phyloP scores from a whole-genome alignment of 2,113 vertebrate species.

The Antechinus flavipes region DNA sequence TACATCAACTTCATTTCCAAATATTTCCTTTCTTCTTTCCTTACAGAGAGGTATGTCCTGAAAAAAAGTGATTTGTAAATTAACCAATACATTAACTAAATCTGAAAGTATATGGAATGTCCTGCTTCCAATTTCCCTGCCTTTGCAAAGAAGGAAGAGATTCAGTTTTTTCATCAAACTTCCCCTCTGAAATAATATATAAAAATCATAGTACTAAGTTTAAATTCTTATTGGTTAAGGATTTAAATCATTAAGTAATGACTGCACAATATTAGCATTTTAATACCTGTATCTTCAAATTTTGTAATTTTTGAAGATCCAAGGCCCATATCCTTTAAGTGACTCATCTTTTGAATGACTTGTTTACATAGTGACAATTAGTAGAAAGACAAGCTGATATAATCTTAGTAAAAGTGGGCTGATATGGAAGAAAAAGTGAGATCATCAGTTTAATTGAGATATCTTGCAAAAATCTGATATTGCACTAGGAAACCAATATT shows the following conservation, averaged over 20 bases:
- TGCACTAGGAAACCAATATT: constrained; percentile 64
- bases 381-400: constrained; percentile 72
- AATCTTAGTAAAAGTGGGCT: constrained; percentile 62
- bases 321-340: not conserved
- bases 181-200: constrained; percentile 42
- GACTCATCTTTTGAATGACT: constrained; percentile 57
- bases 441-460: constrained; percentile 44
- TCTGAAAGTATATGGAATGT: too few relatives aligned
- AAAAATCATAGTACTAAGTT: constrained; percentile 46
- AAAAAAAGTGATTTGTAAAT: not conserved
- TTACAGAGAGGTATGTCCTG: not conserved
- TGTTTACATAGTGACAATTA: constrained; percentile 49
- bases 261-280: constrained; percentile 59
- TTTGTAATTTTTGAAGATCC: not conserved
- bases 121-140: not conserved
- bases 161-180: not conserved
- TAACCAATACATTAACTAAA: not conserved
- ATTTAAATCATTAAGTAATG: constrained; percentile 46
- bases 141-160: not conserved
- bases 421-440: constrained; percentile 59
- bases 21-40: constrained; percentile 18
- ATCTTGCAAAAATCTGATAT: constrained; percentile 51
- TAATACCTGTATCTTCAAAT: constrained; percentile 62
- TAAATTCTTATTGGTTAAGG: constrained; percentile 45
- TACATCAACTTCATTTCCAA: constrained; percentile 24